phyloP scores from a whole-genome alignment of 2,113 vertebrate genomes.

The Pseudolaguvia tuberculata region DNA sequence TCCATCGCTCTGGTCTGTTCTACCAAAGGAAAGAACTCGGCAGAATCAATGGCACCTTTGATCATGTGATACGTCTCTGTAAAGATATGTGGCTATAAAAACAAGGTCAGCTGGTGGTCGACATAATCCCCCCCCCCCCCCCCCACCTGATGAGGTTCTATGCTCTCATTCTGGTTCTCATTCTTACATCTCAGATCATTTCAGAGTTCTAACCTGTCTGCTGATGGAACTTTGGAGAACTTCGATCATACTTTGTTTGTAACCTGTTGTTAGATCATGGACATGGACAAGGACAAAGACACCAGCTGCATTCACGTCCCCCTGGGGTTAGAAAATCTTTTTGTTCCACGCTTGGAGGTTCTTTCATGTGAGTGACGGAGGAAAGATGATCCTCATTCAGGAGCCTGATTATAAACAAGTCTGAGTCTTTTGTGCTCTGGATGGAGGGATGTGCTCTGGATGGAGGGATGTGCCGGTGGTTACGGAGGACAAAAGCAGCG shows the following conservation, averaged over 20 bases:
- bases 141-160: not conserved
- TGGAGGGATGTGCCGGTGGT: conserved; percentile 29
- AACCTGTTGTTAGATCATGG: not conserved
- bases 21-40: no score
- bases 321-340: not conserved
- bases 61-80: no score
- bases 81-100: no score
- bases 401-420: conserved; percentile 26
- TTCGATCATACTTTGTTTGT: not conserved
- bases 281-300: not conserved
- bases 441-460: no score
- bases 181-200: not conserved
- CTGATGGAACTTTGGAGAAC: not conserved
- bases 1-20: no score
- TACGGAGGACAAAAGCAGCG: conserved; percentile 18
- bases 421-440: conserved; percentile 11
- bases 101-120: not conserved
- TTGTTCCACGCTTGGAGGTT: not conserved
- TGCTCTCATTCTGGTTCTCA: not conserved
- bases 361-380: conserved; percentile 8
- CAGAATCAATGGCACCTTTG: no score
- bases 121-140: not conserved
- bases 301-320: not conserved
- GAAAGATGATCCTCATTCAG: conserved; percentile 20
- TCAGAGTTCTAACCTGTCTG: not conserved